Evolutionary conservation across 2,888 invertebrate genomes (phyloP).

Genomic region (Watsonalla binaria): DNA sequence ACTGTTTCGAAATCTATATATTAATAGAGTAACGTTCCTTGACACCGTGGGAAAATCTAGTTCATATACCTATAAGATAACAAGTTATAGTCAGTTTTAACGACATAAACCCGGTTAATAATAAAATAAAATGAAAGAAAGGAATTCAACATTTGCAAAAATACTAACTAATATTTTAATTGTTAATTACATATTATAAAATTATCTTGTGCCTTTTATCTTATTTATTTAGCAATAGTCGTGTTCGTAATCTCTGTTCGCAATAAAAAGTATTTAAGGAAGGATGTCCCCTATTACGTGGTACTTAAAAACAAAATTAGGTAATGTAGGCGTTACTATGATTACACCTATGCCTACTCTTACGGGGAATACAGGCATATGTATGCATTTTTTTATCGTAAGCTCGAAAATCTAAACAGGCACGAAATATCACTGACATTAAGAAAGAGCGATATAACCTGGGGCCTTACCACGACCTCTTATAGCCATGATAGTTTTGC

Average conservation of each 20-base stretch:
- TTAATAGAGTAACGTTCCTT: constrained; percentile 4
- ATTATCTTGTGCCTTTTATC: constrained; percentile 32
- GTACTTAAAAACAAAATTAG: no score
- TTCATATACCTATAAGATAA: background rate
- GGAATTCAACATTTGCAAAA: constrained; percentile 70
- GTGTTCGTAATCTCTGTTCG: constrained; percentile 10
- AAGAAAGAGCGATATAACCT: no score
- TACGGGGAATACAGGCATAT: no score
- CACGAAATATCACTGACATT: no score
- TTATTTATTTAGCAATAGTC: constrained; percentile 25
- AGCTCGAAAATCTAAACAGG: no score
- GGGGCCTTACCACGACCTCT: no score
- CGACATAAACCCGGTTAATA: background rate
- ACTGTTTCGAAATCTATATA: no score
- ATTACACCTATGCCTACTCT: no score
- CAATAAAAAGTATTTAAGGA: constrained; percentile 8
- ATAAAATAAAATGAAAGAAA: constrained; percentile 29
- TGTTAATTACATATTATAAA: constrained; percentile 23
- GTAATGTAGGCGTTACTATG: no score
- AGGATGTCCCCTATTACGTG: no score
- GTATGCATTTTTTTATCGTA: no score
- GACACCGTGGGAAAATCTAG: background rate
- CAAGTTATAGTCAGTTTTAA: background rate
- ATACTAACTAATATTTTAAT: constrained; percentile 13
- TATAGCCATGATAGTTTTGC: no score